These are phyloP conservation scores for Lepidocyrtoides sp. DNA, from an alignment of 2,888 invertebrate genomes.

Conservation along the genomic window DNA sequence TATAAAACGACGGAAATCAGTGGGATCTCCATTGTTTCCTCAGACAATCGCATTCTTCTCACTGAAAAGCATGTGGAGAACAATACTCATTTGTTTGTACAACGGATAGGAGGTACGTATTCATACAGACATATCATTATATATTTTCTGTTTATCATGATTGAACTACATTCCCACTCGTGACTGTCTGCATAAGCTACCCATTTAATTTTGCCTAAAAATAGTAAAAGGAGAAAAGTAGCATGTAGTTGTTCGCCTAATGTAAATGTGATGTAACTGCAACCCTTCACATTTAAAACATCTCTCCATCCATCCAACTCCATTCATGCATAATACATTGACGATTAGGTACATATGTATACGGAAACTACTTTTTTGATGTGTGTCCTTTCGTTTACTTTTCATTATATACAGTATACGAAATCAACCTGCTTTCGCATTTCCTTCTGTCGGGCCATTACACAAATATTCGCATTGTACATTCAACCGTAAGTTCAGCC, in stretches of 20 bases:
- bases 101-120: conserved; percentile 66
- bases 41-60: conserved; percentile 70
- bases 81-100: conserved; percentile 74
- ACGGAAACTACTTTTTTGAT: conserved; percentile 21
- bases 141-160: conserved; percentile 20
- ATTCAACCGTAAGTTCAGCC: conserved; percentile 63
- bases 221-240: too few species aligned
- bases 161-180: conserved; percentile 6
- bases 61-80: conserved; percentile 71
- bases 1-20: conserved; percentile 69
- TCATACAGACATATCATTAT: too few species aligned
- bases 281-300: background rate
- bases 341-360: too few species aligned
- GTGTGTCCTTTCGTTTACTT: conserved; percentile 46
- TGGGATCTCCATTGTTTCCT: conserved; percentile 62
- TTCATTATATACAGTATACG: conserved; percentile 66
- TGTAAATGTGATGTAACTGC: background rate
- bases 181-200: background rate
- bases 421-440: conserved; percentile 66
- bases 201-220: too few species aligned
- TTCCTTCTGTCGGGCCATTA: conserved; percentile 66
- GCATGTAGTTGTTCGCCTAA: too few species aligned
- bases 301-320: background rate
- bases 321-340: conserved; percentile 46
- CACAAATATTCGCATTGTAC: conserved; percentile 55